A percentile compares a stretch with the other conserved stretches of the same genome.
phyloP scores from a whole-genome alignment of 2,113 vertebrate genomes.

The Poecilia latipinna region DNA sequence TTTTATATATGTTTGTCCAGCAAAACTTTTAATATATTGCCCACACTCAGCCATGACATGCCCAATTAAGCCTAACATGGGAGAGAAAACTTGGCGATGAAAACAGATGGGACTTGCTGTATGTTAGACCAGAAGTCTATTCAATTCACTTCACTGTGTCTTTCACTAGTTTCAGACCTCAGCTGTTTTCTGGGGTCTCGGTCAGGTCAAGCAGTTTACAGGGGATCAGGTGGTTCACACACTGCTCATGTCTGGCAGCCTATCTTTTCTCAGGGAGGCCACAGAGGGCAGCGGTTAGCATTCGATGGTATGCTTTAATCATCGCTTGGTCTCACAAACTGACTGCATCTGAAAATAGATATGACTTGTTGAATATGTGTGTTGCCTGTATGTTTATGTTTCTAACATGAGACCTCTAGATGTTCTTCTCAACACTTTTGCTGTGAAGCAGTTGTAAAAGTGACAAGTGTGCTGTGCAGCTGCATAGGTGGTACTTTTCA shows the following conservation, averaged over 20 bases:
- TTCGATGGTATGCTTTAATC: slow-evolving; percentile 75
- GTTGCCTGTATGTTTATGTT: slow-evolving; percentile 42
- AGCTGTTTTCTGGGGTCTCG: slow-evolving; percentile 63
- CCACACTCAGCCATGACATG: background rate
- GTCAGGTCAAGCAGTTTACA: slow-evolving; percentile 65
- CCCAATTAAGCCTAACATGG: background rate
- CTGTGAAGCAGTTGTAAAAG: slow-evolving; percentile 46
- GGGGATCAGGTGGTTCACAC: slow-evolving; percentile 73
- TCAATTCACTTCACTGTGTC: slow-evolving; percentile 27
- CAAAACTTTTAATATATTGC: background rate
- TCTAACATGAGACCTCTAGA: slow-evolving; percentile 40
- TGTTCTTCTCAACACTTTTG: slow-evolving; percentile 54
- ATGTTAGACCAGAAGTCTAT: background rate
- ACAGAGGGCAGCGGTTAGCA: slow-evolving; percentile 53
- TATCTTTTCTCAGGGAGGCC: slow-evolving; percentile 61
- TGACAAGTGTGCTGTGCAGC: slow-evolving; percentile 61
- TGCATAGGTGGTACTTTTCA: slow-evolving; percentile 26
- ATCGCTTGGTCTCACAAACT: slow-evolving; percentile 34
- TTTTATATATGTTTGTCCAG: background rate
- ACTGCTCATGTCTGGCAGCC: slow-evolving; percentile 65
- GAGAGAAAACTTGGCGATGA: background rate
- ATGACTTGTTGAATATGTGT: slow-evolving; percentile 7
- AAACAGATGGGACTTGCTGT: background rate
- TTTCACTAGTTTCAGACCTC: slow-evolving; percentile 57
- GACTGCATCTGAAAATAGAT: slow-evolving; percentile 63